Evolutionary conservation across 2,797 vertebrate genomes (phyloP), one percentile per base, ranked within the genome.

Genomic region (Sebastes baramenuke): DNA sequence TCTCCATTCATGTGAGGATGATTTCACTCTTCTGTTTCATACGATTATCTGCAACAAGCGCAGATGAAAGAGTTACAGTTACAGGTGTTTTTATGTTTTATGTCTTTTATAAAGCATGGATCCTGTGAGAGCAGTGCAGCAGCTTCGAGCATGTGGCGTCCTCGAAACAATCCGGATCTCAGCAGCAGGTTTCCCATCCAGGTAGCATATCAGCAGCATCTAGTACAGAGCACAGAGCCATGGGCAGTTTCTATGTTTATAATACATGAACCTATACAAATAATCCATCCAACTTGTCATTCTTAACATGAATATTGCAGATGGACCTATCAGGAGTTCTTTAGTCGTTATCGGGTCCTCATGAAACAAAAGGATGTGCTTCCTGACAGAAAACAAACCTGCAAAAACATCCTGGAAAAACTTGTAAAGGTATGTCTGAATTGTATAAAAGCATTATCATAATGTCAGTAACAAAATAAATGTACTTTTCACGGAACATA

Each of bases 271-370:
- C 11, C 6, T 52, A 14, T 60, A 58, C 16, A 66, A 60, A 52
- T n/a, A 5, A 38, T 27, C 2, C 2, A 4, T 70, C 3, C 2
- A 24, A n/a, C 7, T 68, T 64, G 12, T 29, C 1, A 18, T 46
- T 24, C 27, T 81, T 75, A n/a, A 49, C 66, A 2, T 79, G 8
- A 75, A 29, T 65, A 73, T 86, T 61, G 36, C 90, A 99, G 98
- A 90, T 99, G 98, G 98, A 99, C 98, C 0, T 99, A 99, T 87
- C 98, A 98, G 77, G 98, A 99, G 87, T 99, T 99, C 91, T 99
- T 99, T 79, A 96, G 95, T 72, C 97, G 98, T n/a, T 99, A 99
- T 83, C 96, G 97, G 54, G 97, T 99, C 81, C 95, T 99, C 59
- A 97, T 99, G 97, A 99, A 96, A 78, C 97, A 97, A 83, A 98